A percentile compares a stretch with the other conserved stretches of the same genome.
Evolutionary conservation across 2,888 invertebrate genomes (phyloP).

Genomic region (Stenoptilia bipunctidactyla): DNA sequence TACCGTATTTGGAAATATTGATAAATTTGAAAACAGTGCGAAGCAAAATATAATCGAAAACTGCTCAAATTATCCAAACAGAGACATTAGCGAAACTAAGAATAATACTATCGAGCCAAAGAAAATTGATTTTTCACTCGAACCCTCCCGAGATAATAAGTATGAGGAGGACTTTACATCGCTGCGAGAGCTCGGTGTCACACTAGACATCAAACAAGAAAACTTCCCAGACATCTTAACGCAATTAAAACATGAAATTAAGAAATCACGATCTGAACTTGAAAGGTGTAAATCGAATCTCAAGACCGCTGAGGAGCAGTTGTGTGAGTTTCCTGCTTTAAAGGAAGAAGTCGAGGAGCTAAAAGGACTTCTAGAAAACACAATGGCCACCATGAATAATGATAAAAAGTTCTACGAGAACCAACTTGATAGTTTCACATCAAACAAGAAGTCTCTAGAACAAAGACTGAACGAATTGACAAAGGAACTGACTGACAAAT

Average conservation of each 20-base stretch:
- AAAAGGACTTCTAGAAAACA: conserved; percentile 55
- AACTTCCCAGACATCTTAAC: conserved; percentile 56
- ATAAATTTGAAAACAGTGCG: conserved; percentile 26
- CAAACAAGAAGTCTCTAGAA: conserved; percentile 63
- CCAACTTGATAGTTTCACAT: conserved; percentile 63
- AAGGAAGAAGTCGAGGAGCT: conserved; percentile 61
- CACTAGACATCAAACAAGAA: conserved; percentile 51
- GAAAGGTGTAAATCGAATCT: conserved; percentile 67
- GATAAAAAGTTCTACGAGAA: conserved; percentile 71
- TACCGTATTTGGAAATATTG: conserved; percentile 38
- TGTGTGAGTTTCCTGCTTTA: conserved; percentile 61
- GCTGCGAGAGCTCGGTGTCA: conserved; percentile 63
- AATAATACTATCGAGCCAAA: conserved; percentile 53
- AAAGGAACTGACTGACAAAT: conserved; percentile 62
- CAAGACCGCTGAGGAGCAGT: conserved; percentile 64
- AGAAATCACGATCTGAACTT: conserved; percentile 64
- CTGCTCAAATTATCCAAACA: conserved; percentile 62
- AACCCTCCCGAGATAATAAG: conserved; percentile 41
- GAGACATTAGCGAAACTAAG: conserved; percentile 46
- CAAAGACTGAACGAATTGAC: conserved; percentile 71
- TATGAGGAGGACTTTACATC: conserved; percentile 54
- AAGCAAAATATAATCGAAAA: conserved; percentile 52
- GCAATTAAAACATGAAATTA: conserved; percentile 65
- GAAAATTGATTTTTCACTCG: conserved; percentile 56
- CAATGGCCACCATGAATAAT: conserved; percentile 60